Conservation (phyloP, 92 coral and sea anemone species). For the Actinostola sp. region DNA sequence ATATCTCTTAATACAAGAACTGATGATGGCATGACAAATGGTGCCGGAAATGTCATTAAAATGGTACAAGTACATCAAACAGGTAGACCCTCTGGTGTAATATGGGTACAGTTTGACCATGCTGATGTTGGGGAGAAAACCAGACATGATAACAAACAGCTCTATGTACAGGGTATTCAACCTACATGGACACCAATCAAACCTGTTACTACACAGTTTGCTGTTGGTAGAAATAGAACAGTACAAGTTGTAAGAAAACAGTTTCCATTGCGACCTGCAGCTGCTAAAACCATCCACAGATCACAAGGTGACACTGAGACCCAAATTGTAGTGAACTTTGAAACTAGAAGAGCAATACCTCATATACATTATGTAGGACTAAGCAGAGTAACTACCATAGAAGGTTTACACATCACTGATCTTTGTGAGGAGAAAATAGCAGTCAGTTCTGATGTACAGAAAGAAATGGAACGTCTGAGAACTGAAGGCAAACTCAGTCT, state of each 20-base stretch:
- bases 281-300: constrained; percentile 73
- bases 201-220: constrained; percentile 72
- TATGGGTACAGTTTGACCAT: constrained; percentile 71
- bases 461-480: constrained; percentile 60
- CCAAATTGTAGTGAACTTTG: constrained; percentile 57
- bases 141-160: too few species aligned
- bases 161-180: constrained; percentile 51
- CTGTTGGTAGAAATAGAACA: constrained; percentile 68
- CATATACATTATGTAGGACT: constrained; percentile 77
- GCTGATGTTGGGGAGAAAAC: constrained; percentile 49
- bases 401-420: constrained; percentile 62
- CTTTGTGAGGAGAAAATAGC: constrained; percentile 74
- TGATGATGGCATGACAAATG: too few species aligned
- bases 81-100: constrained; percentile 66
- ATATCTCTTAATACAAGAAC: too few species aligned
- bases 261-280: constrained; percentile 71
- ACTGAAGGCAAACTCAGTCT: constrained; percentile 45
- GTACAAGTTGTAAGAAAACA: constrained; percentile 77
- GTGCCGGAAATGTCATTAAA: constrained; percentile 19
- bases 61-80: constrained; percentile 47
- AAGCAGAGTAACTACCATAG: constrained; percentile 64
- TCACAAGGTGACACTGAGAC: constrained; percentile 74
- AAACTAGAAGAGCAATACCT: constrained; percentile 68
- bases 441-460: constrained; percentile 67
- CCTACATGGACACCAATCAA: constrained; percentile 74